Evolutionary conservation across 2,888 invertebrate genomes (phyloP).

Genomic region (Pyralis farinalis): DNA sequence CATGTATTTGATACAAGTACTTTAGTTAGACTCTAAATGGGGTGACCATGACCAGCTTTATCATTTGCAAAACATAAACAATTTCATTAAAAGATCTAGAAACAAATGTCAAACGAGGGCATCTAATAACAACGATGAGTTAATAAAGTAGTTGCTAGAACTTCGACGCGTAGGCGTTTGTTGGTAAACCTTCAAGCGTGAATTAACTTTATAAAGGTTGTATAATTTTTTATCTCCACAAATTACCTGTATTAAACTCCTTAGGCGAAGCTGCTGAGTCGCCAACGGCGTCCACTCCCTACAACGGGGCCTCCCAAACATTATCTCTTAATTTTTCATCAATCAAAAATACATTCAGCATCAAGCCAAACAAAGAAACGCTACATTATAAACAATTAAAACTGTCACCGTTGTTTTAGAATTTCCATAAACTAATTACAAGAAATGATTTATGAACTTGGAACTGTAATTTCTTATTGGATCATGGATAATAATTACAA

Average conservation of each 20-base stretch:
- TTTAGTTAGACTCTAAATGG: no score
- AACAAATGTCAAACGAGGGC: no score
- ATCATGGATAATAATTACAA: no score
- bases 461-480: no score
- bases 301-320: conserved; percentile 85
- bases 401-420: no score
- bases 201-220: neutral
- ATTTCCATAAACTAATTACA: no score
- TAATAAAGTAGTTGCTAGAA: neutral
- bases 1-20: no score
- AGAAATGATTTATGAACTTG: no score
- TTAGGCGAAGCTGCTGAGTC: conserved; percentile 91
- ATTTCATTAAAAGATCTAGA: neutral
- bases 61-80: no score
- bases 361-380: neutral
- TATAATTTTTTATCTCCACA: neutral
- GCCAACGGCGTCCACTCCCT: conserved; percentile 90
- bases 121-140: neutral
- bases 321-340: conserved; percentile 33
- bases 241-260: conserved; percentile 88
- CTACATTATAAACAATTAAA: neutral
- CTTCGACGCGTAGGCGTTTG: conserved; percentile 46
- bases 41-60: no score
- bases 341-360: conserved; percentile 12
- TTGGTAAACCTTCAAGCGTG: conserved; percentile 41